Conservation (phyloP, 1,140 invertebrate genomes). For the Diplogasteroides magnus region DNA sequence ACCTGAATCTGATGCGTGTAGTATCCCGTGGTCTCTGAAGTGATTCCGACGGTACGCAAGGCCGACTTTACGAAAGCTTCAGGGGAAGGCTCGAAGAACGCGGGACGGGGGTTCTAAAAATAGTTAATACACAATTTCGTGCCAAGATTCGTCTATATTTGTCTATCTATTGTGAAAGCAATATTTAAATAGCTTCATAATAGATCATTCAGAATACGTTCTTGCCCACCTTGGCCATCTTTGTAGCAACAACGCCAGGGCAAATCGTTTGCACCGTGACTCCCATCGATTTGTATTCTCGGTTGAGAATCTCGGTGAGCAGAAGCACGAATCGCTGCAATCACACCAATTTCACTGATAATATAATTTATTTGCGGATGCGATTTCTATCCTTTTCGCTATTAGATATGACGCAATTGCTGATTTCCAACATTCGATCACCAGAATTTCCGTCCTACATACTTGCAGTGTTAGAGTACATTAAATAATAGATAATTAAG, state of each 20-base stretch:
- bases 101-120: neutral
- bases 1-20: conserved; percentile 48
- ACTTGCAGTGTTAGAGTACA: too few relatives aligned
- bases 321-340: conserved; percentile 42
- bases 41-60: conserved; percentile 41
- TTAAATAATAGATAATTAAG: neutral
- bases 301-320: conserved; percentile 29
- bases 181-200: too few relatives aligned
- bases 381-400: too few relatives aligned
- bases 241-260: neutral
- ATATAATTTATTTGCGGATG: too few relatives aligned
- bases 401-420: too few relatives aligned
- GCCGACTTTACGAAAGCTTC: conserved; percentile 38
- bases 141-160: too few relatives aligned
- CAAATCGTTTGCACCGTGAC: neutral
- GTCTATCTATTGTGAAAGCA: too few relatives aligned
- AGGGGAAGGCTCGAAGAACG: conserved; percentile 47
- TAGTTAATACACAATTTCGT: neutral
- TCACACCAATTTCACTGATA: neutral
- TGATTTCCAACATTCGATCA: too few relatives aligned
- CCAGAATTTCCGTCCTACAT: too few relatives aligned
- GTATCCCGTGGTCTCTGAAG: conserved; percentile 48
- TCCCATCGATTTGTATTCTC: neutral
- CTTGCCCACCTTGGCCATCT: too few relatives aligned
- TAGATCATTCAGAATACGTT: too few relatives aligned